Evolutionary conservation across 1,140 invertebrate genomes (phyloP), one percentile per base, ranked within the genome.

Genomic region (Rhopalosiphum padi): DNA sequence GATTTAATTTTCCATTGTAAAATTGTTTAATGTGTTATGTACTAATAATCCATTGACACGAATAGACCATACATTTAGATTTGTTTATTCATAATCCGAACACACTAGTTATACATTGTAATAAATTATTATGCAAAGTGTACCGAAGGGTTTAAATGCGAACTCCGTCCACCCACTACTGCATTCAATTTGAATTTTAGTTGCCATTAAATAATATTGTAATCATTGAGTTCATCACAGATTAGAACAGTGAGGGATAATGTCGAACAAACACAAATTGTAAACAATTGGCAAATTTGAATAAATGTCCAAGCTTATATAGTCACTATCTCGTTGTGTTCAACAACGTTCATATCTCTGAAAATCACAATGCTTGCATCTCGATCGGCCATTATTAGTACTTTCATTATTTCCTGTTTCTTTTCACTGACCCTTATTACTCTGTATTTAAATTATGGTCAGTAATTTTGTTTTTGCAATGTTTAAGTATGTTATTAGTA

Each of bases 361-460:
- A 11, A 37, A 83, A 46, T 11, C 68, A 53, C 23, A 35, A 93
- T 93, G 91, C 48, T n/a, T n/a, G 82, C 48, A 25, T 55, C 82
- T 35, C 82, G 91, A 18, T 85, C 82, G 23, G 91, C 91, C 1
- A 93, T 93, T 11, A 86, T 93, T 0, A 93, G 91, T 37, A 43
- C n/a, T 43, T 93, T 93, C 22, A 86, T 93, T 35, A 93, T 86
- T 1, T 5, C 48, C 23, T 93, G 91, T n/a, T 5, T 93, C 9
- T 86, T 86, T 18, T 83, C 48, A 25, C 22, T 93, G 77, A 1
- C 77, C 0, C 77, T 93, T 2, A 93, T 93, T 22, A 93, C 48
- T 37, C 46, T 93, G 23, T 43, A 93, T 7, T 86, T 93, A 35
- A 93, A 55, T 21, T 86, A 51, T 22, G 91, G 91, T 93, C 30